Evolutionary conservation across 2,113 vertebrate species (phyloP).

Genomic region (Neolamprologus cancellatus): DNA sequence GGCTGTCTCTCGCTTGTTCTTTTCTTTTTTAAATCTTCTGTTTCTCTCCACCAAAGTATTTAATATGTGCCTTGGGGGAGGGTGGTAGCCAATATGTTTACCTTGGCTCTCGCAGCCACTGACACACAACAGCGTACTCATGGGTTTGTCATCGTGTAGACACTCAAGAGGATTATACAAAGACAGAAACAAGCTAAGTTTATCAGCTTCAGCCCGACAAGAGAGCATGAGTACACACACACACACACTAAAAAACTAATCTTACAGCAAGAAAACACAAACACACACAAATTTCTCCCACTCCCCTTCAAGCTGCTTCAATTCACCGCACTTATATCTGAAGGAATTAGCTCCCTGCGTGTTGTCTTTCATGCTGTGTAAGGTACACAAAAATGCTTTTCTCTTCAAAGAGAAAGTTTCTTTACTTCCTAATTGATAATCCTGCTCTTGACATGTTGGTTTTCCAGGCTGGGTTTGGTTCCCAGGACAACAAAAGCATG

Average conservation of each 20-base stretch:
- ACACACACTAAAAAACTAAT: background rate
- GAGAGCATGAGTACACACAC: background rate
- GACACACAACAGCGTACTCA: conserved; percentile 11
- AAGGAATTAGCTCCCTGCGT: background rate
- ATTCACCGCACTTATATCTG: background rate
- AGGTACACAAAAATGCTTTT: conserved; percentile 36
- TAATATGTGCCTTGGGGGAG: background rate
- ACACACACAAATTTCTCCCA: background rate
- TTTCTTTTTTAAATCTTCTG: background rate
- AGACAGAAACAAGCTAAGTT: conserved; percentile 54
- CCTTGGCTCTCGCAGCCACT: conserved; percentile 21
- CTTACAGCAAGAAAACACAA: background rate
- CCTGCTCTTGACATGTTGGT: conserved; percentile 1
- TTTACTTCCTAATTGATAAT: conserved; percentile 51
- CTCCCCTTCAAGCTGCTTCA: background rate
- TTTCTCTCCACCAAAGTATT: background rate
- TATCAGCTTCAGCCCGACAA: conserved; percentile 34
- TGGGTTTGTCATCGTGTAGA: conserved; percentile 55
- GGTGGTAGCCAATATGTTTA: conserved; percentile 26
- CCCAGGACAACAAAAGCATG: conserved; percentile 42
- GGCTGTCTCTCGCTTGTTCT: background rate
- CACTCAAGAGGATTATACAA: conserved; percentile 52
- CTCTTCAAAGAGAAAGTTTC: conserved; percentile 55
- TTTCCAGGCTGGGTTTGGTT: conserved; percentile 12
- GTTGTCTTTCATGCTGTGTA: conserved; percentile 4